phyloP scores from a whole-genome alignment of 2,888 invertebrate genomes.

The Drosophila paranaensis region DNA sequence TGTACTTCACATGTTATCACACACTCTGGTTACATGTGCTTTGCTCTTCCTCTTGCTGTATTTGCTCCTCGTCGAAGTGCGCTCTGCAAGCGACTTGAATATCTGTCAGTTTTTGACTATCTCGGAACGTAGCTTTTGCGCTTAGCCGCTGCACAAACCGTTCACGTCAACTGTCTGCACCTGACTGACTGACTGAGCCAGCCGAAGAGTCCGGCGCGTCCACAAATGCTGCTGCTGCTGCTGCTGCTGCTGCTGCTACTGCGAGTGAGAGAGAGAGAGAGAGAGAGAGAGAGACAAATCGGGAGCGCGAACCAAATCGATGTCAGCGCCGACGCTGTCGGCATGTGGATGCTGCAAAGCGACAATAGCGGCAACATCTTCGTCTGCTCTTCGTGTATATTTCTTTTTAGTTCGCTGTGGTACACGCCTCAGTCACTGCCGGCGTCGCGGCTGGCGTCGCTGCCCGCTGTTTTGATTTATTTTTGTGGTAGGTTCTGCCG shows the following conservation, averaged over 20 bases:
- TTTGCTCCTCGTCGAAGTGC: constrained; percentile 23
- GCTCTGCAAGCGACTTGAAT: constrained; percentile 51
- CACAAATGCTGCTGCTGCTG: constrained; percentile 8
- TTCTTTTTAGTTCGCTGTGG: constrained; percentile 26
- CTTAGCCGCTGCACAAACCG: constrained; percentile 80
- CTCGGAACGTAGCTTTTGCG: constrained; percentile 43
- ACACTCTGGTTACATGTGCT: constrained; percentile 32
- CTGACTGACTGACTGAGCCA: constrained; percentile 78
- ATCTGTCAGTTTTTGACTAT: constrained; percentile 25
- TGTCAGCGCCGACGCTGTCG: constrained; percentile 51
- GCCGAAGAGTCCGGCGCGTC: constrained; percentile 29
- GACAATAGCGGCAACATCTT: constrained; percentile 43
- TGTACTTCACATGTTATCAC: constrained; percentile 52
- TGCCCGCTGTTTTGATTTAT: constrained; percentile 71
- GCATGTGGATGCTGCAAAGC: constrained; percentile 57
- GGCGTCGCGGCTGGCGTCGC: constrained; percentile 28
- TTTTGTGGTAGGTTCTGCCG: constrained; percentile 76
- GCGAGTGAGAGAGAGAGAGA: constrained; percentile 8
- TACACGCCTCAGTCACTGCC: constrained; percentile 29
- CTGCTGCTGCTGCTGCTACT: constrained; percentile 7
- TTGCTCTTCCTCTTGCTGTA: constrained; percentile 14
- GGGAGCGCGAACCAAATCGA: constrained; percentile 53
- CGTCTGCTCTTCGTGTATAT: constrained; percentile 50
- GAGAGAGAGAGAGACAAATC: constrained; percentile 20
- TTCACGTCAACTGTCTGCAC: constrained; percentile 84